These are phyloP conservation scores for Lepeophtheirus nordmannii DNA, from an alignment of 2,888 invertebrate genomes.

Conservation along the genomic window DNA sequence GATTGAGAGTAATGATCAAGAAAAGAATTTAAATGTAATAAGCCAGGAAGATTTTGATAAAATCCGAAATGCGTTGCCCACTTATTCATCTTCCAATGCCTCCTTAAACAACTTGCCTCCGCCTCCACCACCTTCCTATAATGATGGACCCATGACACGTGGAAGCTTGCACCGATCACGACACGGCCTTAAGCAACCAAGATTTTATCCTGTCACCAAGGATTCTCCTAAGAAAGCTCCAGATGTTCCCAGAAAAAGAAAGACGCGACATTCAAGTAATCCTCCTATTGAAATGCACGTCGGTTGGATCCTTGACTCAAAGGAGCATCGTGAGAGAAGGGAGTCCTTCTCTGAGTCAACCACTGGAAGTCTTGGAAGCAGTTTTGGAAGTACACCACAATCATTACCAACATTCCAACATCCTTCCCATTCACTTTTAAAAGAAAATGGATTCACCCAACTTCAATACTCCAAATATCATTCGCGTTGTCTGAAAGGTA, in stretches of 20 bases:
- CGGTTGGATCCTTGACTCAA: conserved; percentile 91
- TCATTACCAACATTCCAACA: conserved; percentile 83
- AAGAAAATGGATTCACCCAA: conserved; percentile 94
- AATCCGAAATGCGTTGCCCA: conserved; percentile 46
- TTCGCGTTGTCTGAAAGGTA: conserved; percentile 78
- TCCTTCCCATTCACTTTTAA: conserved; percentile 80
- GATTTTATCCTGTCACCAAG: conserved; percentile 90
- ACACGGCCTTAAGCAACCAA: conserved; percentile 33
- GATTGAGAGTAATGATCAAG: conserved; percentile 27
- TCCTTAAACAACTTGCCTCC: conserved; percentile 60
- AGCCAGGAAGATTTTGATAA: conserved; percentile 75
- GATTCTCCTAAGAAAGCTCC: conserved; percentile 38
- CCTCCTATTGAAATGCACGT: conserved; percentile 47
- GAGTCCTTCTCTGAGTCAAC: conserved; percentile 9
- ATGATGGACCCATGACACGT: not conserved
- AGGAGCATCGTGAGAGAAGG: conserved; percentile 50
- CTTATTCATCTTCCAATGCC: conserved; percentile 47
- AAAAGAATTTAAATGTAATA: conserved; percentile 66
- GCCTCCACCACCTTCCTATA: conserved; percentile 36
- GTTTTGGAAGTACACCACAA: conserved; percentile 50
- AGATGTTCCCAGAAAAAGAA: conserved; percentile 45
- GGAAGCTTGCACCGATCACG: not conserved
- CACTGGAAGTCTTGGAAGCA: conserved; percentile 19
- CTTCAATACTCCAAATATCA: conserved; percentile 93
- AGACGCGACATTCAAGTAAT: conserved; percentile 72